Base-by-base conservation (phyloP, 2,888 invertebrate genomes). In the Pandemis cinnamomeana region DNA sequence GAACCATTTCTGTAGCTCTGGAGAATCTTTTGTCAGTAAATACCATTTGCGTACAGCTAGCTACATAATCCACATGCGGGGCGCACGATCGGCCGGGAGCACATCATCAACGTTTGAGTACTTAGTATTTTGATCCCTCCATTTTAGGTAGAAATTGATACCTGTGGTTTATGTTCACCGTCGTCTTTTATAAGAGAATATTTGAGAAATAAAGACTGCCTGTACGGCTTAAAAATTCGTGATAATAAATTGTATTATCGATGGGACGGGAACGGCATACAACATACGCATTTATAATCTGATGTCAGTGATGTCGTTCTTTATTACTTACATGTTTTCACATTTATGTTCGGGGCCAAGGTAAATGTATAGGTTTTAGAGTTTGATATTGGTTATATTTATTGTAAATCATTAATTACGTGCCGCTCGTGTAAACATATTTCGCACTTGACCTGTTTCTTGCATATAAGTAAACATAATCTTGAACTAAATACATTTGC, bases 361-460 rank as follows among this genome's bases (percentile, higher is more conserved):
- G 58, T 11, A 15, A 15, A 53, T 15, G 27, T 58, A 46, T 8
- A 27, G 10, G 11, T 27, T 27, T 58, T 55, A 60, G 61, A 42
- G 61, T n/a, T 61, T 42, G 2, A 41, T 61, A 41, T 41, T n/a
- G 61, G 10, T 58, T 58, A 42, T 61, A 42, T 61, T 61, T 42
- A 61, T 61, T 48, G n/a, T 10, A 36, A 7, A 7, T 48, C n/a
- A 69, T 36, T 60, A 69, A 69, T 61, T 41, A 61, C 48, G 61
- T 61, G 68, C 60, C 36, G 36, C 36, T 69, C 20, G 51, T 41
- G 42, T 20, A 42, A 51, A 62, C 8, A 53, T 42, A 62, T 53
- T 62, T 62, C 53, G 70, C 62, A 70, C 62, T 70, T 70, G 70
- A 70, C 70, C 70, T 10, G 27, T 53, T 70, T 70, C 41, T 53